Evolutionary conservation across 2,797 vertebrate species (phyloP).

Genomic region (Girardinus metallicus): DNA sequence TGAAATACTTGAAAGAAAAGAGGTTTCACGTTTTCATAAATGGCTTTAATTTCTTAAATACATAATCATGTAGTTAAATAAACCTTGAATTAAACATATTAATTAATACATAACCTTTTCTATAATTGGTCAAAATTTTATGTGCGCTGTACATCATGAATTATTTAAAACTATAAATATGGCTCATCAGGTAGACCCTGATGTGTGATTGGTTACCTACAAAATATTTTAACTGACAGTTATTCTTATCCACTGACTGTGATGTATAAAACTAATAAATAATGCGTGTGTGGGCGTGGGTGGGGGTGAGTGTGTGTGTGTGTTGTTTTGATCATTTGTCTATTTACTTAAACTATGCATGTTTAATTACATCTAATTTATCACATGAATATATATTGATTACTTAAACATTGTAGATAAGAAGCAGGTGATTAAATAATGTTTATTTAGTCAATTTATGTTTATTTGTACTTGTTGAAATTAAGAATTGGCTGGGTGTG

Average conservation of each 20-base stretch:
- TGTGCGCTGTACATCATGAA: neutral
- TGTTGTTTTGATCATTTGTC: neutral
- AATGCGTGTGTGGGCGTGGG: neutral
- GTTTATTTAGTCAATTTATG: neutral
- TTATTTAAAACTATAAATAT: neutral
- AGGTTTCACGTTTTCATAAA: neutral
- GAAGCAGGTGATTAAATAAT: constrained; percentile 16
- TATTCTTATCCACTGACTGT: neutral
- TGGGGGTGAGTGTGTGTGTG: too few relatives aligned
- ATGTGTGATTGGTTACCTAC: neutral
- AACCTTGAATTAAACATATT: neutral
- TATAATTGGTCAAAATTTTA: neutral
- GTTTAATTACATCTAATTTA: neutral
- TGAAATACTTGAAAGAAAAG: neutral
- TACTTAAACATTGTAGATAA: neutral
- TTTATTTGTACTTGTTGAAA: neutral
- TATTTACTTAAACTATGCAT: neutral
- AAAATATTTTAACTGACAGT: neutral
- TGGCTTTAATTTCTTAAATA: neutral
- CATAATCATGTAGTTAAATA: neutral
- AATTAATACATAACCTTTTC: neutral
- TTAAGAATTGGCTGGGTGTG: constrained; percentile 22
- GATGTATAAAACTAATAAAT: neutral
- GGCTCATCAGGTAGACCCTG: neutral
- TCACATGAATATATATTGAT: neutral